These are phyloP conservation scores for Branchinecta lynchi DNA, from an alignment of 1,140 invertebrate genomes.

Conservation along the genomic window DNA sequence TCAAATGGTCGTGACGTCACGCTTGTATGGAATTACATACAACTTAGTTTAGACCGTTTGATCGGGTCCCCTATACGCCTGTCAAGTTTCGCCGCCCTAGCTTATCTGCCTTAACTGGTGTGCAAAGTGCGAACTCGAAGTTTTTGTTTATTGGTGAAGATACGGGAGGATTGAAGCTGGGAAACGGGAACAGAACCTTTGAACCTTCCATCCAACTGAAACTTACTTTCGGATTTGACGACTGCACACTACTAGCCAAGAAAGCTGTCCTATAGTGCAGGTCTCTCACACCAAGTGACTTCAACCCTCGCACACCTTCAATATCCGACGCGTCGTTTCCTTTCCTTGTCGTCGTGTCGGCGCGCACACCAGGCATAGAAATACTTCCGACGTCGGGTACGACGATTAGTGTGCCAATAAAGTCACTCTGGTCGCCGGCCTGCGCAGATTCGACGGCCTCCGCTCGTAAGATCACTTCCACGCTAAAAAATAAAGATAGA, in stretches of 20 bases:
- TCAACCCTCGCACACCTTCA: conserved; percentile 81
- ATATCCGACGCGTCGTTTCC: conserved; percentile 49
- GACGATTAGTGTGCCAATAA: conserved; percentile 91
- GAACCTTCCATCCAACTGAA: conserved; percentile 15
- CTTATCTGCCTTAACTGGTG: no score
- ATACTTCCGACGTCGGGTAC: conserved; percentile 87
- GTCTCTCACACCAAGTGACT: conserved; percentile 86
- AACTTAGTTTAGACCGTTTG: no score
- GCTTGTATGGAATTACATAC: no score
- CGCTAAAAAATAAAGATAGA: no score
- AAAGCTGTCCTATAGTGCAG: conserved; percentile 91
- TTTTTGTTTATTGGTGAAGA: no score
- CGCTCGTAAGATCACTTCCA: conserved; percentile 89
- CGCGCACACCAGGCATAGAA: conserved; percentile 64
- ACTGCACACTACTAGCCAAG: conserved; percentile 75
- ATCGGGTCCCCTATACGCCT: no score
- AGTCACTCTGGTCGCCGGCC: conserved; percentile 79
- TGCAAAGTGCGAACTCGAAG: no score
- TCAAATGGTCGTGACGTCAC: no score
- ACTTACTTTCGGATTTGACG: conserved; percentile 58
- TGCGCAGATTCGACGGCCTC: conserved; percentile 94
- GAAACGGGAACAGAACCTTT: not conserved
- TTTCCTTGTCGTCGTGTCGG: conserved; percentile 60
- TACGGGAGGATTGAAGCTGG: not conserved
- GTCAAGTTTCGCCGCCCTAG: no score